Conservation (phyloP, 1,140 invertebrate species). For the Anastrepha obliqua region DNA sequence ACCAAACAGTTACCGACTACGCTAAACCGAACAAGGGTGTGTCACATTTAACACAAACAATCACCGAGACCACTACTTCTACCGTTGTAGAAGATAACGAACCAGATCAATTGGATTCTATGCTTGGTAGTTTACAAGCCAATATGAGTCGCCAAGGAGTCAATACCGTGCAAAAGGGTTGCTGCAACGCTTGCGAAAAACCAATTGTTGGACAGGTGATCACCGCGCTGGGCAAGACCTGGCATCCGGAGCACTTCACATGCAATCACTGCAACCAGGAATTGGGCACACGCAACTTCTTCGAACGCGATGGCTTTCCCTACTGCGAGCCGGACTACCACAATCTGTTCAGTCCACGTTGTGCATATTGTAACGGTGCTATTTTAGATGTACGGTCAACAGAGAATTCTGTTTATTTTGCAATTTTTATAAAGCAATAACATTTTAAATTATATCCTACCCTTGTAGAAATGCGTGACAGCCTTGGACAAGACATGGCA, state of each 20-base stretch:
- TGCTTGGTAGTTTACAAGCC: slow-evolving; percentile 85
- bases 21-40: slow-evolving; percentile 82
- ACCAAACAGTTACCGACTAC: slow-evolving; percentile 82
- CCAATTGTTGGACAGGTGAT: slow-evolving; percentile 96
- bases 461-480: slow-evolving; percentile 96
- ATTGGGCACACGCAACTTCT: slow-evolving; percentile 98
- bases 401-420: not conserved
- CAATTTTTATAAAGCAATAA: slow-evolving; percentile 23
- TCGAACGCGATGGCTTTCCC: slow-evolving; percentile 95
- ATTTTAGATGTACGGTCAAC: slow-evolving; percentile 91
- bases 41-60: slow-evolving; percentile 75
- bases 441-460: slow-evolving; percentile 56
- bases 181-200: slow-evolving; percentile 98
- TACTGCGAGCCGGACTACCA: slow-evolving; percentile 99
- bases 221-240: slow-evolving; percentile 98
- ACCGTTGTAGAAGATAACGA: slow-evolving; percentile 69
- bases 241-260: slow-evolving; percentile 99
- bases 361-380: slow-evolving; percentile 98
- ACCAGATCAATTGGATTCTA: slow-evolving; percentile 88
- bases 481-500: slow-evolving; percentile 99
- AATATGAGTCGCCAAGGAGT: slow-evolving; percentile 98
- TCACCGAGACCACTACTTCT: slow-evolving; percentile 73
- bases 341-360: slow-evolving; percentile 97
- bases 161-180: slow-evolving; percentile 97
- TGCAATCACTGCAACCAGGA: slow-evolving; percentile 98